Conservation (phyloP, 2,113 vertebrate species). For the Daboia siamensis region DNA sequence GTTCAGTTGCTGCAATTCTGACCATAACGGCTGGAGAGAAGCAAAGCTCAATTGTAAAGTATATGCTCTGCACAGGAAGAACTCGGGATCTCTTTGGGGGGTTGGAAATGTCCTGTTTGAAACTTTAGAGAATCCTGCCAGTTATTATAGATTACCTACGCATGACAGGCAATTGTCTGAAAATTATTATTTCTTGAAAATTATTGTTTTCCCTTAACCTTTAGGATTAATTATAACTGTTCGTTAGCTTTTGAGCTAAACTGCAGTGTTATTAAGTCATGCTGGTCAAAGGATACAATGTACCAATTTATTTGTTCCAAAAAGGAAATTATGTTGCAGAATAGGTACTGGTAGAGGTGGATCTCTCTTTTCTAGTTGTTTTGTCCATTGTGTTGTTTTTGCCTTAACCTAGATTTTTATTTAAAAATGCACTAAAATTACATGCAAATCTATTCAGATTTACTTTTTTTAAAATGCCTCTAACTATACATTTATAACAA, state of each 20-base stretch:
- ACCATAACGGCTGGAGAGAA: slow-evolving; percentile 14
- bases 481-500: not conserved
- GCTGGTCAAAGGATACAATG: not conserved
- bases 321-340: not conserved
- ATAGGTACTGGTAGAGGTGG: not conserved
- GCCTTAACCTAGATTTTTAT: not conserved
- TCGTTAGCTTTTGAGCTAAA: not conserved
- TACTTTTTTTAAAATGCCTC: not conserved
- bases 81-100: not conserved
- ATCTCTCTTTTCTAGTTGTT: not conserved
- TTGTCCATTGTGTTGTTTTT: not conserved
- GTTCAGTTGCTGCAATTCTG: slow-evolving; percentile 30
- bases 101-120: not conserved
- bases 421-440: not conserved
- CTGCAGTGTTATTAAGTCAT: not conserved
- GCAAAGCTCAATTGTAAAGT: not conserved
- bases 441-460: not conserved
- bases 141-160: not conserved
- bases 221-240: not conserved
- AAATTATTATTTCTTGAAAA: not conserved
- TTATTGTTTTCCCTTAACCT: not conserved
- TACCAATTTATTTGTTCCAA: not conserved
- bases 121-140: not conserved
- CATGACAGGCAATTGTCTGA: not conserved
- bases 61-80: not conserved